Base-by-base conservation (phyloP, 2,888 invertebrate genomes). In the Drosophila flavopinicola region DNA sequence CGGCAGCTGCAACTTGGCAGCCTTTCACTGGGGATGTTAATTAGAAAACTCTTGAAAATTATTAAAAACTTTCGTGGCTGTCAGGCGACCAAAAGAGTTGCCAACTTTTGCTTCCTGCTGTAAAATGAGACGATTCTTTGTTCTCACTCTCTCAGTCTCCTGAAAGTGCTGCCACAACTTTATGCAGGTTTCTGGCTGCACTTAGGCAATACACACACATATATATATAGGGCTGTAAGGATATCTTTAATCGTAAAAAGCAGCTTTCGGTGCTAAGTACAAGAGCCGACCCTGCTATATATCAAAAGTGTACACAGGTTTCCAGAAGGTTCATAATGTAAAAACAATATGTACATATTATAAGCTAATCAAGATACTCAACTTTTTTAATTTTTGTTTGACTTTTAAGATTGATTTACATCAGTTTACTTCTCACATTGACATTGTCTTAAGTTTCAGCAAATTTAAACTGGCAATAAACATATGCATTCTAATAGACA, bases 11-110 rank as follows among this genome's bases (percentile, higher is more conserved):
- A 66, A 33, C 60, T 44, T 54, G 47, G 20, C 56, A 30, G 75
- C 47, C 52, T 67, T 54, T 65, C 54, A 51, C 54, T 67, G 49
- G 79, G 74, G 66, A 76, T 83, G 80, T 84, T 83, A 83, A 83
- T 83, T 84, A 80, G 78, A 85, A 85, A 83, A 83, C 84, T 83
- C 83, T 85, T 74, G 84, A 70, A 85, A 85, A 85, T 85, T 80
- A 85, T 83, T 84, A 85, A 83, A 85, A 83, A 85, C 84, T 83
- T 83, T 83, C 60, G 54, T 42, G 49, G 51, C 53, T 53, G 75
- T 65, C 68, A 77, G 63, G 37, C 56, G 41, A 44, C 52, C 52
- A 39, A 53, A 59, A 59, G 65, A 37, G 66, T 53, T 66, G 68
- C 66, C 58, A 75, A 74, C 66, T 75, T 73, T 65, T 69, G 47